Evolutionary conservation across 2,113 vertebrate species (phyloP), one percentile per base, ranked within the genome.

Genomic region (Silurus meridionalis): DNA sequence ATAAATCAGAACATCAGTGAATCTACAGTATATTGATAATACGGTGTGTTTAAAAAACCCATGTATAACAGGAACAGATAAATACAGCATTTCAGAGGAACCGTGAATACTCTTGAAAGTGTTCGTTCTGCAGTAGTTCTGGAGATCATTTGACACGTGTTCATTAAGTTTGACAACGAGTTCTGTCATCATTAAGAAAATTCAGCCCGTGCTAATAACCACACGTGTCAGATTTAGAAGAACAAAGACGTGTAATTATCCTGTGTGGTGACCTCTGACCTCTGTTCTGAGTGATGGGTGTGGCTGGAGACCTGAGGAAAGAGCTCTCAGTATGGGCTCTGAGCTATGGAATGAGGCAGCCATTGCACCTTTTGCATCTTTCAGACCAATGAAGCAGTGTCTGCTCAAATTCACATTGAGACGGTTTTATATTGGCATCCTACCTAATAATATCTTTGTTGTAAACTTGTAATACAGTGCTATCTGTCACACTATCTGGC

Each of bases 211-310:
- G 37, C 21, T 75, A 50, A 61, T 75, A 75, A 75, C 28, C 69
- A 17, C 80, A 66, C n/a, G 4, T 87, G 69, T 87, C 80, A 83
- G 63, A 82, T 55, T 87, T 19, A 14, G 67, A 82, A 72, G 67
- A 86, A 63, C 72, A 75, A 77, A 77, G 52, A 66, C 6, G 37
- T 72, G 72, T 77, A 21, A 52, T 64, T 55, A 69, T 61, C 81
- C 80, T 48, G 55, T 69, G 80, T 77, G 74, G 60, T 88, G 87
- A 89, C 88, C 86, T 63, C 46, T 80, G 82, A 88, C 79, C 90
- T 67, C 48, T 85, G 83, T 74, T 66, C 82, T 77, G 55, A 60
- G 19, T 48, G 55, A 3, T 23, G 25, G 48, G 67, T 5, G 57
- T 55, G 46, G 74, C 75, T 85, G 69, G 46, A 55, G 83, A 84